These are phyloP conservation scores for Drosophila ambigua DNA, from an alignment of 1,140 invertebrate species.

Conservation along the genomic window DNA sequence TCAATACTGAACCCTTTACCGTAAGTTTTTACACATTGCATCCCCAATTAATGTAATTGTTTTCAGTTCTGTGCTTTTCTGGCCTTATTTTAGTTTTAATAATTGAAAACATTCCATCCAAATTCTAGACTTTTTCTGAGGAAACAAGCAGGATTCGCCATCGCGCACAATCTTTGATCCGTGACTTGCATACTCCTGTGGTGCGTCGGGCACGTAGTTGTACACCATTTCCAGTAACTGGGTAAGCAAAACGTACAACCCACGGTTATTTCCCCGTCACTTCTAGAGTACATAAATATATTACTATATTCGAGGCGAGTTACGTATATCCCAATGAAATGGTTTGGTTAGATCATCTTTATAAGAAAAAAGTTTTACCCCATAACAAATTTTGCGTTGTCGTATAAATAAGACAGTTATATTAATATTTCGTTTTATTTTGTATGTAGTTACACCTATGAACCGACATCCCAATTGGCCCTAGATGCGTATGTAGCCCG, in stretches of 20 bases:
- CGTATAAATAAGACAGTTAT: not conserved
- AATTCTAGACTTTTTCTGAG: conserved; percentile 89
- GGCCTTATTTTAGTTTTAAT: not conserved
- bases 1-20: conserved; percentile 87
- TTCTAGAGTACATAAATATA: not conserved
- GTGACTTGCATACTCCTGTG: conserved; percentile 89
- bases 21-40: conserved; percentile 63
- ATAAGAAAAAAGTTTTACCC: no score
- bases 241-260: conserved; percentile 53
- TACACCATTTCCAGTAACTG: conserved; percentile 84
- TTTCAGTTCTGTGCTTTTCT: not conserved
- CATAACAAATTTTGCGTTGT: no score
- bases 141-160: conserved; percentile 91
- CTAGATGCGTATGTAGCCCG: conserved; percentile 78
- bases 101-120: conserved; percentile 2
- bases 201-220: conserved; percentile 87
- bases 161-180: conserved; percentile 89
- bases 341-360: no score
- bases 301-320: no score
- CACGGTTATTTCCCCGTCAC: not conserved
- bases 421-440: not conserved
- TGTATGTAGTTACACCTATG: conserved; percentile 58
- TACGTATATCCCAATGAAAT: no score
- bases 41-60: conserved; percentile 63
- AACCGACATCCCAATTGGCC: conserved; percentile 69